Percentiles rank a stretch among this genome's conserved stretches.
phyloP scores from a whole-genome alignment of 1,140 invertebrate species.

The Patella vulgata region DNA sequence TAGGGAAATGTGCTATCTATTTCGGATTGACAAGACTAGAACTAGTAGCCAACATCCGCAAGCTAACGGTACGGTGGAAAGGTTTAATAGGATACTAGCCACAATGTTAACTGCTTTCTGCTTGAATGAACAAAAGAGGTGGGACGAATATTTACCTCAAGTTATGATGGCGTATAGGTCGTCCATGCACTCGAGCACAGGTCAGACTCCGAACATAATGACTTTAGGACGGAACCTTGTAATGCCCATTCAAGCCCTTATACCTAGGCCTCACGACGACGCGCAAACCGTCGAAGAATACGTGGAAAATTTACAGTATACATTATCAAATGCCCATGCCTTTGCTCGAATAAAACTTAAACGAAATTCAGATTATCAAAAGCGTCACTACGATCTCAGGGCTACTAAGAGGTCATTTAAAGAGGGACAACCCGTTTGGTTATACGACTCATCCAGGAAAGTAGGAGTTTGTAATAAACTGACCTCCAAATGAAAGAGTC shows the following conservation, averaged over 20 bases:
- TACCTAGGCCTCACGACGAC: neutral
- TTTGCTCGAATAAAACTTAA: neutral
- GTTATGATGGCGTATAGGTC: constrained; percentile 19
- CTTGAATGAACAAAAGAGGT: neutral
- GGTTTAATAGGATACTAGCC: constrained; percentile 47
- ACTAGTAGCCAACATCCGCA: constrained; percentile 58
- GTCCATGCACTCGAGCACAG: constrained; percentile 6
- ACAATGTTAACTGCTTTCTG: constrained; percentile 39
- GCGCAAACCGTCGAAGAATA: neutral
- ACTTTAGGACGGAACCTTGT: constrained; percentile 1
- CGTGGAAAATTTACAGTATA: neutral
- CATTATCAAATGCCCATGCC: neutral
- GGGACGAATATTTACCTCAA: constrained; percentile 15
- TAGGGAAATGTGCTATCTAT: constrained; percentile 40
- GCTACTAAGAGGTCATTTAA: neutral
- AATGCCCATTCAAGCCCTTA: neutral
- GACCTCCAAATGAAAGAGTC: constrained; percentile 19
- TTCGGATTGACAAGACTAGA: constrained; percentile 55
- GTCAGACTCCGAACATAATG: constrained; percentile 16
- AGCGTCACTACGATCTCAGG: neutral
- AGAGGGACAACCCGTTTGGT: constrained; percentile 24
- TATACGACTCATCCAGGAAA: constrained; percentile 15
- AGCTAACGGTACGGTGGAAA: constrained; percentile 61
- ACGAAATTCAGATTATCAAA: constrained; percentile 1
- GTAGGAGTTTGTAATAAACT: constrained; percentile 27